Evolutionary conservation across 2,113 vertebrate species (phyloP), one percentile per base, ranked within the genome.

Genomic region (Zosterops hypoxanthus): DNA sequence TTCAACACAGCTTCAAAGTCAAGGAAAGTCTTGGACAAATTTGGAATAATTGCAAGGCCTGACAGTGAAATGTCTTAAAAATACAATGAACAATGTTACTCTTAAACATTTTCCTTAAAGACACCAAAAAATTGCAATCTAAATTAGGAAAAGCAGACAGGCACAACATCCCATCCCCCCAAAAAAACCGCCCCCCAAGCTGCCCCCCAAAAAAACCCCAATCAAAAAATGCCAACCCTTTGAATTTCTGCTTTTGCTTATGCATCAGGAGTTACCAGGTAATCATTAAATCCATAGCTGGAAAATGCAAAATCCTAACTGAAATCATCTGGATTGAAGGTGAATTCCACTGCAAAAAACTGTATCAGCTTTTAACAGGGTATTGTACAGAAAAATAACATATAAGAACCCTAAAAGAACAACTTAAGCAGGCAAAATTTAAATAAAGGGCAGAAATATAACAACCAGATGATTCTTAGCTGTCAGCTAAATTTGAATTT

Each of bases 221-320:
- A 39, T 39, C 39, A 39, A 39, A 39, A 39, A 39, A 39, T 12
- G 11, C 23, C 49, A 50, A 50, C 34, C 24, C 7, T 56, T 46
- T 16, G 9, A 14, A 26, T 79, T 90, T 61, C 34, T 90, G n/a
- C 79, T 94, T 92, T 76, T 77, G 18, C n/a, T 88, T 53, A 36
- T 77, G 49, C 44, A 76, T 79, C 57, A 82, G 84, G 61, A 92
- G 77, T 84, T 71, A 68, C 14, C 34, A 94, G 73, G 52, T 90
- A 92, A 91, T 87, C 41, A 87, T 86, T 68, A 95, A 94, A 93
- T 83, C 73, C 49, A 21, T 61, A 56, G 41, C 34, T 94, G 71
- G 89, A 82, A 93, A 79, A 81, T 82, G 29, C 49, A 82, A 95
- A 95, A 93, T 94, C 87, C 65, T 96, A 52, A 73, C 76, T 82